Percentiles rank a stretch among this genome's conserved stretches.
These are phyloP conservation scores for Leucoraja erinaceus DNA, from an alignment of 2,113 vertebrate genomes.

Conservation along the genomic window DNA sequence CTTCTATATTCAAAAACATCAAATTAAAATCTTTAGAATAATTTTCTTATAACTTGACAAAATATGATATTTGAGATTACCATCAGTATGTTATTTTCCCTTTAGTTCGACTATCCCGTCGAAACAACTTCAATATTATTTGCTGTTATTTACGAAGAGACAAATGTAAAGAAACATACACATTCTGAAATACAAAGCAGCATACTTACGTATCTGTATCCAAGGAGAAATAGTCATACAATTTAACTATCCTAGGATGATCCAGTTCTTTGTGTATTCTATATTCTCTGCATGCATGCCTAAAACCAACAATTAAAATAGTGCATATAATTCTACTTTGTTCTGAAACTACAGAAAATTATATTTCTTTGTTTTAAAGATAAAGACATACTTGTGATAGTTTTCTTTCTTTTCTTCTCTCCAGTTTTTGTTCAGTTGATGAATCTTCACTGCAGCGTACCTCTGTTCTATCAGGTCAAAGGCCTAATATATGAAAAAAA, in stretches of 20 bases:
- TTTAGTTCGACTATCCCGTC: neutral
- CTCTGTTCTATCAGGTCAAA: slow-evolving; percentile 98
- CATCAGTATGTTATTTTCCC: neutral
- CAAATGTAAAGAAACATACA: neutral
- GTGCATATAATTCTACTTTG: slow-evolving; percentile 29
- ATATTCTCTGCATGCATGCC: slow-evolving; percentile 97
- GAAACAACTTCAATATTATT: neutral
- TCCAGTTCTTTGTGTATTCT: slow-evolving; percentile 99
- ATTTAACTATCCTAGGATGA: slow-evolving; percentile 96
- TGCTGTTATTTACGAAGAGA: neutral
- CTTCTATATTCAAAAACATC: neutral
- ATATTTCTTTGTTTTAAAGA: neutral
- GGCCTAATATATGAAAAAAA: slow-evolving; percentile 62
- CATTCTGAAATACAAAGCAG: slow-evolving; percentile 33
- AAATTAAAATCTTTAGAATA: neutral
- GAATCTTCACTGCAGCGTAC: slow-evolving; percentile 98
- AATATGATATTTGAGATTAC: neutral
- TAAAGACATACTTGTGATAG: slow-evolving; percentile 86
- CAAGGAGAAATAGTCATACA: slow-evolving; percentile 98
- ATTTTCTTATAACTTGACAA: neutral
- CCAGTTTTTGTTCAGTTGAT: slow-evolving; percentile 99
- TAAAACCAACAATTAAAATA: slow-evolving; percentile 47
- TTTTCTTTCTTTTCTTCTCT: slow-evolving; percentile 99
- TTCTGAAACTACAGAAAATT: slow-evolving; percentile 2
- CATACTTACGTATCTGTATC: slow-evolving; percentile 95